Conservation (phyloP, 2,888 invertebrate species). For the Pandemis cinnamomeana region DNA sequence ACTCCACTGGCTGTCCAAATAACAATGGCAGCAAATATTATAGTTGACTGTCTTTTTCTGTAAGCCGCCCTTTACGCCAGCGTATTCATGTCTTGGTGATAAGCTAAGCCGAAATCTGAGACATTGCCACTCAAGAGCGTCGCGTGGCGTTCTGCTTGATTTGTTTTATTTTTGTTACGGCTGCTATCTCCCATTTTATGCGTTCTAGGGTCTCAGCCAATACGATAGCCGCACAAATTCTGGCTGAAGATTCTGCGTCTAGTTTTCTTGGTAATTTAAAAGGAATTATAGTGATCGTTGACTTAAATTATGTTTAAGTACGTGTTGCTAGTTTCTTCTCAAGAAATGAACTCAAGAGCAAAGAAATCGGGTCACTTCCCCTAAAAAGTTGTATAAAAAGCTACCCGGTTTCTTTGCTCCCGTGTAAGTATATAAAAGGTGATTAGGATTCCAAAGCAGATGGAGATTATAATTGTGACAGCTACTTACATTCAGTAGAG, state of each 20-base stretch:
- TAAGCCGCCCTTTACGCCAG: slow-evolving; percentile 16
- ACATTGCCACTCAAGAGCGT: slow-evolving; percentile 31
- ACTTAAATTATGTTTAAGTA: too few species aligned
- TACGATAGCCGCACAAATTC: slow-evolving; percentile 19
- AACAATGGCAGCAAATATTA: too few species aligned
- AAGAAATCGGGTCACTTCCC: too few species aligned
- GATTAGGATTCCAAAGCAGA: too few species aligned
- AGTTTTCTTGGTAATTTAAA: background rate
- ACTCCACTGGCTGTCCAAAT: too few species aligned
- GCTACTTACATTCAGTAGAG: too few species aligned
- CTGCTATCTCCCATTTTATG: slow-evolving; percentile 37
- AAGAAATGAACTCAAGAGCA: too few species aligned
- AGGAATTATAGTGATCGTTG: background rate
- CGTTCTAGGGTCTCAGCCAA: slow-evolving; percentile 31
- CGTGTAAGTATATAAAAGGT: too few species aligned
- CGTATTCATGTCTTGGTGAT: slow-evolving; percentile 15
- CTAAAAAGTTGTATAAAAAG: too few species aligned
- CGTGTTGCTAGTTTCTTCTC: too few species aligned
- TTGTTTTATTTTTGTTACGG: slow-evolving; percentile 38
- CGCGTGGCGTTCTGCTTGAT: slow-evolving; percentile 30
- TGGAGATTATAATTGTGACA: too few species aligned
- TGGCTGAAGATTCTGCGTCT: slow-evolving; percentile 2
- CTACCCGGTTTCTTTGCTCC: too few species aligned
- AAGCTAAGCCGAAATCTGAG: slow-evolving; percentile 33
- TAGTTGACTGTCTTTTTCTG: background rate